Percentiles rank a stretch among this genome's conserved stretches.
These are phyloP conservation scores for Zosterops japonicus DNA, from an alignment of 2,113 vertebrate genomes.

Conservation along the genomic window DNA sequence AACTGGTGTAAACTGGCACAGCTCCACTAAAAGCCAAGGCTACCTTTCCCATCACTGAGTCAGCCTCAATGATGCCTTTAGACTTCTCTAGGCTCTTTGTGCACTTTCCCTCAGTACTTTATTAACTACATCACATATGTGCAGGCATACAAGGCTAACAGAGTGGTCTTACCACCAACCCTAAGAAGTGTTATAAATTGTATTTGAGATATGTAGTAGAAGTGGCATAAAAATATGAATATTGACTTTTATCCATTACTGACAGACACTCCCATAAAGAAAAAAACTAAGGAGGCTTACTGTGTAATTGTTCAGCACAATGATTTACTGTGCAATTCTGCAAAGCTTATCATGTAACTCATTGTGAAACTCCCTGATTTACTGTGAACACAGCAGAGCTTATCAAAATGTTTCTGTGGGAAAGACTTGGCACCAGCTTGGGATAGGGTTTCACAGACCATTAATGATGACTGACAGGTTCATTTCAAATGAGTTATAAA, in stretches of 20 bases:
- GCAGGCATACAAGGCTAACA: not conserved
- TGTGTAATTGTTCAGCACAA: constrained; percentile 55
- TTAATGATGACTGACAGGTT: constrained; percentile 70
- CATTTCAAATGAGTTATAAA: constrained; percentile 60
- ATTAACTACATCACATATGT: not conserved
- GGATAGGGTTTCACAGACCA: constrained; percentile 63
- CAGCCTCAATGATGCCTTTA: not conserved
- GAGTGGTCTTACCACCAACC: not conserved
- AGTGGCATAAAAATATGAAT: not conserved
- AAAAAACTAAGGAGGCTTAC: constrained; percentile 50
- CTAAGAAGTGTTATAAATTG: not conserved
- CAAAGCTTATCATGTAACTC: constrained; percentile 62
- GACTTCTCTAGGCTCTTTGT: not conserved
- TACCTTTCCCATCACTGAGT: not conserved
- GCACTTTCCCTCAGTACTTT: not conserved
- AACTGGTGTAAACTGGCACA: not conserved
- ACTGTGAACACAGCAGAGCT: constrained; percentile 59
- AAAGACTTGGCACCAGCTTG: constrained; percentile 52
- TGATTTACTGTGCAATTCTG: constrained; percentile 72
- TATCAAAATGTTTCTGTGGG: constrained; percentile 57
- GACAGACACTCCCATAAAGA: constrained; percentile 41
- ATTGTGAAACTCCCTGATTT: constrained; percentile 63
- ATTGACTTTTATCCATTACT: constrained; percentile 21
- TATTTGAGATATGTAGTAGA: not conserved
- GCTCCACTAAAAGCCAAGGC: not conserved